These are phyloP conservation scores for Pterobdella sp. DNA, from an alignment of 2,888 invertebrate genomes.

Conservation along the genomic window DNA sequence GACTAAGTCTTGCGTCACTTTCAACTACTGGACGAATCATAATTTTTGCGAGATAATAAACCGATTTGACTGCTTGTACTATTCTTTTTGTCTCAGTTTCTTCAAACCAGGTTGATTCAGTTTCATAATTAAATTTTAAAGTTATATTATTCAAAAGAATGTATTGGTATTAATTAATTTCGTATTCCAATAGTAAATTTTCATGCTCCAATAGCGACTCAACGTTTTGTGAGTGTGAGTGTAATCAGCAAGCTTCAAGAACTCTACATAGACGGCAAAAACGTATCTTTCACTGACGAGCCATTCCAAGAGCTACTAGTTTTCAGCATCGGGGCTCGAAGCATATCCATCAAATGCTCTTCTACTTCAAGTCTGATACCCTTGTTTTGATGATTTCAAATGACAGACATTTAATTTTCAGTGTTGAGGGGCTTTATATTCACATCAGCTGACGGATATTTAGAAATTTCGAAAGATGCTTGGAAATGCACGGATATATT, in stretches of 20 bases:
- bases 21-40: neutral
- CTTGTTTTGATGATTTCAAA: no score
- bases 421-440: neutral
- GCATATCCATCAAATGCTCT: neutral
- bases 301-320: neutral
- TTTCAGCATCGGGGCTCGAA: neutral
- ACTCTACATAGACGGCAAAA: neutral
- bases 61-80: neutral
- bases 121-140: no score
- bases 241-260: neutral
- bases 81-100: neutral
- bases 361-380: no score
- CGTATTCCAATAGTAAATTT: no score
- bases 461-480: neutral
- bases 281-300: neutral
- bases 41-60: neutral
- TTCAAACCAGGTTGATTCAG: neutral
- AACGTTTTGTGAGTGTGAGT: neutral
- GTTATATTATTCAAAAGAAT: no score
- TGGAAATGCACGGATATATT: neutral
- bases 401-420: no score
- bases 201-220: neutral
- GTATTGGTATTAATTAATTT: no score
- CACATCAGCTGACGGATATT: neutral
- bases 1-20: neutral